Evolutionary conservation across 2,113 vertebrate species (phyloP).

Genomic region (Antechinus flavipes): DNA sequence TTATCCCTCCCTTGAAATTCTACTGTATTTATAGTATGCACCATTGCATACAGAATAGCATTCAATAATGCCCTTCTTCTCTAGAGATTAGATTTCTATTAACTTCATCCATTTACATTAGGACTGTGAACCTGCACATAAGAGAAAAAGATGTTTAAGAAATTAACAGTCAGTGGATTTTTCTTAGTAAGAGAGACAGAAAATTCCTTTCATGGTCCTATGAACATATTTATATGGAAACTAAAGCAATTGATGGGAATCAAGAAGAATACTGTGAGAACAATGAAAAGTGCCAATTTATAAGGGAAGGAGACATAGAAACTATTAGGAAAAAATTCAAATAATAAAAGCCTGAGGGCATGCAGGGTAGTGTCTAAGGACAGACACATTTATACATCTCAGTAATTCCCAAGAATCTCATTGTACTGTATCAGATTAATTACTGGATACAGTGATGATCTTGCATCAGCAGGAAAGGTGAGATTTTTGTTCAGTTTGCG

Average conservation of each 20-base stretch:
- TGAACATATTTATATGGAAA: background rate
- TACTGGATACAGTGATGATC: background rate
- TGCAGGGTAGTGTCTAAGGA: background rate
- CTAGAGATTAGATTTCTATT: background rate
- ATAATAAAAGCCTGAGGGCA: background rate
- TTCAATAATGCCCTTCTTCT: background rate
- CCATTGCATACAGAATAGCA: constrained; percentile 14
- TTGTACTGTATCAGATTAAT: background rate
- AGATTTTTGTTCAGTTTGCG: constrained; percentile 22
- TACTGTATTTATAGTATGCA: constrained; percentile 21
- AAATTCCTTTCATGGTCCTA: background rate
- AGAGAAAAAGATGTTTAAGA: background rate
- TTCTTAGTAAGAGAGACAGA: background rate
- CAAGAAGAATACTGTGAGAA: background rate
- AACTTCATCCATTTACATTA: background rate
- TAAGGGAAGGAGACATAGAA: background rate
- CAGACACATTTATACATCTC: background rate
- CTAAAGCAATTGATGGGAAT: background rate
- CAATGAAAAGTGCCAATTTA: background rate
- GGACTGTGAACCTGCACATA: background rate
- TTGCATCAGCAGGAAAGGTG: constrained; percentile 5
- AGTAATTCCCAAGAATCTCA: background rate
- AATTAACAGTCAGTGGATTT: background rate
- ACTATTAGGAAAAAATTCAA: background rate
- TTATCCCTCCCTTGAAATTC: background rate